Percentiles rank a stretch among this genome's conserved stretches.
Evolutionary conservation across 2,888 invertebrate species (phyloP).

Genomic region (Chrysolina haemoptera): DNA sequence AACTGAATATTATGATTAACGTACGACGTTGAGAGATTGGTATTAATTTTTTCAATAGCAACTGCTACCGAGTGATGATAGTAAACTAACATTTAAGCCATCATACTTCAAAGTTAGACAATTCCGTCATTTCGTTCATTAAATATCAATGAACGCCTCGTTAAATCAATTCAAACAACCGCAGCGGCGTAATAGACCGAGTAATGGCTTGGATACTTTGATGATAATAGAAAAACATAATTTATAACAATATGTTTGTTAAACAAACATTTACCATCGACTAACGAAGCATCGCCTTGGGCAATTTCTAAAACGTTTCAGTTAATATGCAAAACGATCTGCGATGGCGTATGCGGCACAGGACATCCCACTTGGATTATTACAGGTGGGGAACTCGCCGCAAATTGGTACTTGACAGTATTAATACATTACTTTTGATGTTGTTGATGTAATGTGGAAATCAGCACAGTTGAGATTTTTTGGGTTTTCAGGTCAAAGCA

Average conservation of each 20-base stretch:
- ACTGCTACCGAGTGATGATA: too few relatives aligned
- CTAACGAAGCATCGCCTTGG: background rate
- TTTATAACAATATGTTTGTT: slow-evolving; percentile 22
- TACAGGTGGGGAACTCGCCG: slow-evolving; percentile 1
- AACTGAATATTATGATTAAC: too few relatives aligned
- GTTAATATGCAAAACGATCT: slow-evolving; percentile 20
- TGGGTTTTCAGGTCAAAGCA: too few relatives aligned
- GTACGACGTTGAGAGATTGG: too few relatives aligned
- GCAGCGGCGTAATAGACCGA: slow-evolving; percentile 5
- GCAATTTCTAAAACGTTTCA: slow-evolving; percentile 12
- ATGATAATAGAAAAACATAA: slow-evolving; percentile 21
- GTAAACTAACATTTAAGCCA: background rate
- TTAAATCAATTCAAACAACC: slow-evolving; percentile 19
- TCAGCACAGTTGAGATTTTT: too few relatives aligned
- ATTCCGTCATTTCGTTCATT: slow-evolving; percentile 5
- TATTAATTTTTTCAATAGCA: too few relatives aligned
- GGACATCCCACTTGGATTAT: background rate
- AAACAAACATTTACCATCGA: slow-evolving; percentile 12
- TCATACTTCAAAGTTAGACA: background rate
- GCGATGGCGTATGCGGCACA: background rate
- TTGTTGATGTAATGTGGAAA: too few relatives aligned
- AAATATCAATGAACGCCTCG: slow-evolving; percentile 18
- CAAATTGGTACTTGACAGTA: background rate
- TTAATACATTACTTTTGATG: too few relatives aligned
- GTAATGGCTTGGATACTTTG: slow-evolving; percentile 8